Conservation (phyloP, 53 echinoderm and acorn worm species). For the Antedon mediterranea region DNA sequence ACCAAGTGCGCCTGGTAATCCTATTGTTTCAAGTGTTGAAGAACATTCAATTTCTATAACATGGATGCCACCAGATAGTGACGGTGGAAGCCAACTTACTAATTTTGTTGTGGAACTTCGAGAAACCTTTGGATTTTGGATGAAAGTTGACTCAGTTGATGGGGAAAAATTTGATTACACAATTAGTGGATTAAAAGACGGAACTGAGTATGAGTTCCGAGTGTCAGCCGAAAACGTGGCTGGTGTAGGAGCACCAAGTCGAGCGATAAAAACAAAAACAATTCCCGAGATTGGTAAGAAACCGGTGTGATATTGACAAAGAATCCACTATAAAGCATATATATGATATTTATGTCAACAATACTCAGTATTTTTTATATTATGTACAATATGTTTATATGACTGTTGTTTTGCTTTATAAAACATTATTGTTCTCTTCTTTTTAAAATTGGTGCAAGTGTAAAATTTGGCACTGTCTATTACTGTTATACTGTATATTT, state of each 20-base stretch:
- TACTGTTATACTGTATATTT: too few relatives aligned
- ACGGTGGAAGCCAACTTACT: constrained; percentile 75
- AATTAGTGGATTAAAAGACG: constrained; percentile 48
- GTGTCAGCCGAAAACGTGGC: constrained; percentile 66
- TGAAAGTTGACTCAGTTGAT: constrained; percentile 33
- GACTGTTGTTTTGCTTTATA: too few relatives aligned
- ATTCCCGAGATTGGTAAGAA: constrained; percentile 21
- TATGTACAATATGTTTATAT: too few relatives aligned
- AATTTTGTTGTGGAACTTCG: constrained; percentile 67
- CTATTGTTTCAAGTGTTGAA: constrained; percentile 54
- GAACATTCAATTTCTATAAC: constrained; percentile 65
- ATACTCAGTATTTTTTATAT: too few relatives aligned
- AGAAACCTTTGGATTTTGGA: constrained; percentile 75
- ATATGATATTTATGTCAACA: too few relatives aligned
- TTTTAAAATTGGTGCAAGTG: too few relatives aligned
- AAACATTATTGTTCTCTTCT: too few relatives aligned
- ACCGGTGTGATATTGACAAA: neutral
- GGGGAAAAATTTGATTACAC: constrained; percentile 34
- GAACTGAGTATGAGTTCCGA: constrained; percentile 68
- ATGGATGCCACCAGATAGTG: constrained; percentile 61
- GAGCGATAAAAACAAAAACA: constrained; percentile 38
- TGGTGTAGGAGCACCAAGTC: constrained; percentile 54
- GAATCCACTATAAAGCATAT: too few relatives aligned
- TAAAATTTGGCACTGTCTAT: too few relatives aligned
- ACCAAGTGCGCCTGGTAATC: constrained; percentile 72